Percentiles rank a stretch among this genome's conserved stretches.
Conservation (phyloP, 2,888 invertebrate genomes). For the Hermodice carunculata region DNA sequence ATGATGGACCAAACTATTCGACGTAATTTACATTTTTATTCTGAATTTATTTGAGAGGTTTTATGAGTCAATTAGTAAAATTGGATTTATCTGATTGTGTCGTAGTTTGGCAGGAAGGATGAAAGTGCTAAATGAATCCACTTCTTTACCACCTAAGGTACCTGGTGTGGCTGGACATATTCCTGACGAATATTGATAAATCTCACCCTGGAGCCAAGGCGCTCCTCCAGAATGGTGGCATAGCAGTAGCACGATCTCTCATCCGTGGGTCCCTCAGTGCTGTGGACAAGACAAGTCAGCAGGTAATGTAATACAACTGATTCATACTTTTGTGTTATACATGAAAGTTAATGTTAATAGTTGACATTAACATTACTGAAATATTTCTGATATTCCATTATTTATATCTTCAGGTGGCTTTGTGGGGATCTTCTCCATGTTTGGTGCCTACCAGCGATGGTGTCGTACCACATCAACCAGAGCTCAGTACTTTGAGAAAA, state of each 20-base stretch:
- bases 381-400: too few relatives aligned
- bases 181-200: slow-evolving; percentile 10
- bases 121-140: too few relatives aligned
- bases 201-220: slow-evolving; percentile 17
- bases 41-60: too few relatives aligned
- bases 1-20: slow-evolving; percentile 21
- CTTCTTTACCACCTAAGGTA: slow-evolving; percentile 14
- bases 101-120: too few relatives aligned
- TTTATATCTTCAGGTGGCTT: too few relatives aligned
- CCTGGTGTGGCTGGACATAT: slow-evolving; percentile 19
- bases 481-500: slow-evolving; percentile 18
- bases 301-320: too few relatives aligned
- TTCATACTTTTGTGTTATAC: too few relatives aligned
- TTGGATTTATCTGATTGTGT: too few relatives aligned
- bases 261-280: slow-evolving; percentile 11
- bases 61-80: too few relatives aligned
- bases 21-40: slow-evolving; percentile 8
- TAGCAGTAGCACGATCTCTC: slow-evolving; percentile 10
- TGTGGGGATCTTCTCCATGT: too few relatives aligned
- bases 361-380: too few relatives aligned
- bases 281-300: slow-evolving; percentile 17
- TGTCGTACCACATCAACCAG: slow-evolving; percentile 18
- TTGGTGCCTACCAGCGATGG: slow-evolving; percentile 19
- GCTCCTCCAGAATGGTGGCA: slow-evolving; percentile 12
- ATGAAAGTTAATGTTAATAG: too few relatives aligned